Percentiles rank a stretch among this genome's conserved stretches.
Evolutionary conservation across 1,140 invertebrate genomes (phyloP).

Genomic region (Dolichoris vasculosae): DNA sequence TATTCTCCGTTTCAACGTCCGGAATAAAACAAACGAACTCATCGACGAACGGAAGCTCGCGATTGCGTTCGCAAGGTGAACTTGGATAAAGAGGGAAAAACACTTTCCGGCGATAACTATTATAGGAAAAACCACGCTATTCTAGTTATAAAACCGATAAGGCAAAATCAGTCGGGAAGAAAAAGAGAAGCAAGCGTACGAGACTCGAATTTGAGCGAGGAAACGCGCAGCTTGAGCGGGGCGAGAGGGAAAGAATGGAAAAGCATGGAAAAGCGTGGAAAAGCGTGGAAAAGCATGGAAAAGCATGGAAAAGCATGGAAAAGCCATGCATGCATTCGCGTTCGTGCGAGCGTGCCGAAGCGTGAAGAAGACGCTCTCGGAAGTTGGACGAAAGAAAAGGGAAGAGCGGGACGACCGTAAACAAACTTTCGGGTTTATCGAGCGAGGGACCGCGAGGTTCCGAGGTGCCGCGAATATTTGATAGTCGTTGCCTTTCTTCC

Average conservation of each 20-base stretch:
- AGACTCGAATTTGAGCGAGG: background rate
- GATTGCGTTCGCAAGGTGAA: no score
- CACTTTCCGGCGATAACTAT: no score
- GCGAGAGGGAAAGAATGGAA: background rate
- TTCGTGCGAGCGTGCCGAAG: background rate
- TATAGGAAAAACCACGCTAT: background rate
- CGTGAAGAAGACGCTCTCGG: constrained; percentile 33
- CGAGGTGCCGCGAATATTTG: constrained; percentile 69
- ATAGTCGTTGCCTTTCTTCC: constrained; percentile 59
- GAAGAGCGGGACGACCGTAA: constrained; percentile 59
- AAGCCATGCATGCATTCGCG: background rate
- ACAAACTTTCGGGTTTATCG: constrained; percentile 69
- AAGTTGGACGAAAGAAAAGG: constrained; percentile 34
- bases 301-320: background rate
- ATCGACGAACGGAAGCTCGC: no score
- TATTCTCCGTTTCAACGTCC: no score
- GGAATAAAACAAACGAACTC: no score
- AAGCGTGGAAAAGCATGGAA: no score
- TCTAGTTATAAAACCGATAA: background rate
- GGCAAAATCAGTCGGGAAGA: background rate
- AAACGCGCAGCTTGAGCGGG: background rate
- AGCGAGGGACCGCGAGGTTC: constrained; percentile 56
- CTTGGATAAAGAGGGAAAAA: no score
- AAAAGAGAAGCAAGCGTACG: background rate
- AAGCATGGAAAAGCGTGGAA: background rate